Evolutionary conservation across 1,140 invertebrate genomes (phyloP), one percentile per base, ranked within the genome.

Genomic region (Procambarus virginalis): DNA sequence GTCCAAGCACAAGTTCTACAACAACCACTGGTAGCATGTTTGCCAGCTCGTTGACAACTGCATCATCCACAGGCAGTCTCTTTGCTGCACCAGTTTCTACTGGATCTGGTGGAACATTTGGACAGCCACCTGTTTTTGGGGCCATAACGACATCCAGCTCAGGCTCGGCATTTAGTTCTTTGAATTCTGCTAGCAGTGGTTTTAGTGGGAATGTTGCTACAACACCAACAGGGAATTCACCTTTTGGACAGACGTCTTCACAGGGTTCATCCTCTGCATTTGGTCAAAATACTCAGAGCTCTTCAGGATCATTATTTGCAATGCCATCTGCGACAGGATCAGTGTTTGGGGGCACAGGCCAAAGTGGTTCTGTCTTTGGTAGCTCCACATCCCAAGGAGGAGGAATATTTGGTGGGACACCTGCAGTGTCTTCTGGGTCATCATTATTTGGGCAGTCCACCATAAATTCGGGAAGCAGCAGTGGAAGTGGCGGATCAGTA

Each of bases 361-460:
- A 83, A 34, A 68, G 55, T 68, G 76, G 79, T 46, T 77, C 81
- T 22, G 34, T 78, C n/a, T 89, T 89, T 89, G 82, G 88, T 6
- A 51, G 51, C 14, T 51, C 80, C 20, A 14, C 81, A 68, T 12
- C 78, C 22, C 46, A 60, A 55, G n/a, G 73, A 22, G 68, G 76
- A 22, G 58, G 81, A 17, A 60, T 84, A 68, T 89, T 89, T 89
- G 82, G 81, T 22, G 88, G 87, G 12, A n/a, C 86, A 76, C 3
- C 88, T 68, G 22, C 75, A 77, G 81, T 84, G 60, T 60, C 88
- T 0, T 60, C 84, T 46, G 84, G 75, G 2, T 48, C 75, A 55
- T 64, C 75, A 46, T 8, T 89, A 49, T 89, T 89, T 79, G 88
- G 73, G 22, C 81, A 84, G 17, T 17, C 70, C 46, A 68, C 73